Base-by-base conservation (phyloP, 92 coral and sea anemone genomes). In the Meandrina meandrites region DNA sequence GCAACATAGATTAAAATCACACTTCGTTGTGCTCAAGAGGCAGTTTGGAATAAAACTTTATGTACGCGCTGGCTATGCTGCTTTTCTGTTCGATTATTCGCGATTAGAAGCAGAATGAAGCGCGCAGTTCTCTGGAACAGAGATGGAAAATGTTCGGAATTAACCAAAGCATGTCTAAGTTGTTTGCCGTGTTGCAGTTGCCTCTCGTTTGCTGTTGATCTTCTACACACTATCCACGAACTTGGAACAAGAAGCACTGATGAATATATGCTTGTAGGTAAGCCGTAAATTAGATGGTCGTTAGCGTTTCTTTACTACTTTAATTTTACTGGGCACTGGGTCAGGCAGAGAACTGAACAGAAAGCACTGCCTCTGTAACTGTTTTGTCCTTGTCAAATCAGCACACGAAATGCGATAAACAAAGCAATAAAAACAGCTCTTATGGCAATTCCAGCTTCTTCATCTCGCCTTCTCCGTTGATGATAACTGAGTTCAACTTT, bases 371-470 rank as follows among this genome's bases (percentile, higher is more conserved):
- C 82, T 79, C 22, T 58, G 72, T 70, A 75, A 64, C 74, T 5
- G 12, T 56, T 28, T 35, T 58, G 21, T 76, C 50, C 75, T 60
- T 67, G 82, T 85, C 82, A 86, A 27, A 86, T 86, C 37, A 86
- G 79, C 67, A 93, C 77, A 68, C 96, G 91, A 60, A 94, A 82
- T 40, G 96, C 98, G 17, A 94, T 79, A 68, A 91, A 91, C 77
- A 94, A 80, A 31, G 98, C 96, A 67, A 94, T 89, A 88, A 93
- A 93, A 66, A 94, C 89, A 7, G 91, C 92, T 82, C 87, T 93
- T 51, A 94, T 74, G 8, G 84, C 93, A 51, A 94, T 62, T 48
- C 88, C 89, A 45, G 81, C 91, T 76, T 89, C 88, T 21, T 94
- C 90, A 74, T 79, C 86, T 34, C 91, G 77, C 48, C 90, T 87